Base-by-base conservation (phyloP, 2,888 invertebrate genomes). In the Polia nebulosa region DNA sequence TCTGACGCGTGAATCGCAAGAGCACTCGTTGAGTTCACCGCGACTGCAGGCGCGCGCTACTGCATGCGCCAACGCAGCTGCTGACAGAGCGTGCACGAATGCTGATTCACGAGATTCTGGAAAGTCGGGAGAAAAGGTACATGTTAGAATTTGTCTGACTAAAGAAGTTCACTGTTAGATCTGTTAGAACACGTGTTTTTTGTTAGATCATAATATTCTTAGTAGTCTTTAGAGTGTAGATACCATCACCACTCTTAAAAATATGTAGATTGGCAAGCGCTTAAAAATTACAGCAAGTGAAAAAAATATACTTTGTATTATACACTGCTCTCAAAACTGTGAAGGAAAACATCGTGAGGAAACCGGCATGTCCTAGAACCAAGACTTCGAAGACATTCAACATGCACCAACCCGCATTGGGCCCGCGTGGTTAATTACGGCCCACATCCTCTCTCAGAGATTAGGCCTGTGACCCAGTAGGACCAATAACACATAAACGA, bases 41-140 rank as follows among this genome's bases (percentile, higher is more conserved):
- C 97, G 97, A 63, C 98, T 97, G 92, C 99, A 99, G 0, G 98
- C 98, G 76, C 98, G 96, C 2, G 99, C 98, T 52, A 99, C 97
- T 32, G 98, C 97, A 92, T 98, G 98, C 60, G 98, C 98, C 45
- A 99, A 96, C n/a, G 98, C 98, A 0, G 99, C 99, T 1, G 99
- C 97, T 15, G 98, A 98, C 61, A 99, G 96, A 36, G 98, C 98
- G 91, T 98, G 98, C 49, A 99, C 97, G 92, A 98, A 99, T 6
- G 99, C 98, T 73, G 98, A 98, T 92, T 99, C 99, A 68, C 98
- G 97, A 86, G 98, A 98, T 92, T 97, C 99, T 99, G 96, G 1
- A 67, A 72, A 44, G 8, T 36, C 20, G 17, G 15, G 17, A 25
- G 25, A 0, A n/a, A 20, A 4, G n/a, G 36, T 15, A n/a, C 5